These are phyloP conservation scores for Clangula hyemalis DNA, from an alignment of 2,797 vertebrate species.

Conservation along the genomic window DNA sequence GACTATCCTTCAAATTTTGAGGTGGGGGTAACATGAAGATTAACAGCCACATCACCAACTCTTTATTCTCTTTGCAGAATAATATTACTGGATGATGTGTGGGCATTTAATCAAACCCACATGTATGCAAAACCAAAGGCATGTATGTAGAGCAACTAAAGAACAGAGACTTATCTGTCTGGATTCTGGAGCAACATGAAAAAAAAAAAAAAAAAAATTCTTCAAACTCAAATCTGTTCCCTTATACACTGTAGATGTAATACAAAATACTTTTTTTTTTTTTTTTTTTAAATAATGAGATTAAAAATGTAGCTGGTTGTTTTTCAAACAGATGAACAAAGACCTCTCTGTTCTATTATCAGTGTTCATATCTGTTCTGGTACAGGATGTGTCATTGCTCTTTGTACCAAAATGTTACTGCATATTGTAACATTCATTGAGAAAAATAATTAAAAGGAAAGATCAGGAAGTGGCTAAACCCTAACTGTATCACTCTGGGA, in stretches of 20 bases:
- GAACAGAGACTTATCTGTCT: not conserved
- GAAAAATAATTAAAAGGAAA: conserved; percentile 38
- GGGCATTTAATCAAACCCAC: not conserved
- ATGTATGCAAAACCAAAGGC: not conserved
- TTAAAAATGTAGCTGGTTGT: conserved; percentile 29
- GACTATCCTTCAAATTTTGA: not conserved
- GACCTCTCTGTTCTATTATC: conserved; percentile 41
- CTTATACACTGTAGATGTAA: not conserved
- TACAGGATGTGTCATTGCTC: conserved; percentile 51
- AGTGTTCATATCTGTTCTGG: conserved; percentile 30
- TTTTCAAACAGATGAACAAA: conserved; percentile 52
- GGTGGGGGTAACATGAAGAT: fast-evolving
- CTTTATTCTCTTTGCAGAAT: not conserved
- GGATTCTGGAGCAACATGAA: not conserved
- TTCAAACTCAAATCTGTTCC: not conserved
- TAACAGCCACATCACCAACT: not conserved
- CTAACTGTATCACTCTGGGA: not conserved
- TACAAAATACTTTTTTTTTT: not conserved
- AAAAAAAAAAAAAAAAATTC: not conserved
- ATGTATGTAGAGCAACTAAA: not conserved
- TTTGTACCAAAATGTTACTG: conserved; percentile 35
- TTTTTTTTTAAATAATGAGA: not conserved
- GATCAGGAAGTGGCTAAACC: conserved; percentile 19
- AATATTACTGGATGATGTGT: not conserved
- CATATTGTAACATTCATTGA: conserved; percentile 34